Evolutionary conservation across 2,797 vertebrate genomes (phyloP).

Genomic region (Amphiprion clarkii): DNA sequence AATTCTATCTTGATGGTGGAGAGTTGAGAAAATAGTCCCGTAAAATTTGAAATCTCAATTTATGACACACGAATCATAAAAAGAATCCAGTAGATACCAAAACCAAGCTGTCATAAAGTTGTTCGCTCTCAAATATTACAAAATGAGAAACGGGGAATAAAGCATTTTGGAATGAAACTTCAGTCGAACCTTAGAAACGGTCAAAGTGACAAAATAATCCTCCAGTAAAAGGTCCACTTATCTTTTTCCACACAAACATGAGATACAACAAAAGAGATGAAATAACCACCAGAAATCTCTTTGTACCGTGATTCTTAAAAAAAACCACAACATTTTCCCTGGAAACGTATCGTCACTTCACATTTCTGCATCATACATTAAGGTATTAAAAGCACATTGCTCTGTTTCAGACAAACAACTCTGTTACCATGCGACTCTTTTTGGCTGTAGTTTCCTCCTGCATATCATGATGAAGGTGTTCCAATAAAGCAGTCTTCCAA

Average conservation of each 20-base stretch:
- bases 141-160: too few species aligned
- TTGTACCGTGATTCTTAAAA: neutral
- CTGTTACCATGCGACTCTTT: neutral
- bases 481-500: neutral
- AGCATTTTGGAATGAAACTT: conserved; percentile 12
- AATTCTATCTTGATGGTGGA: too few species aligned
- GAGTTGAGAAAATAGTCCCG: too few species aligned
- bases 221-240: too few species aligned
- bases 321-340: neutral
- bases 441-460: conserved; percentile 11
- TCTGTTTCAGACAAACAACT: neutral
- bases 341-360: neutral
- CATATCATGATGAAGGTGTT: neutral
- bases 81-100: too few species aligned
- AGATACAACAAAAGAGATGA: neutral
- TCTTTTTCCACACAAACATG: neutral
- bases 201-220: neutral
- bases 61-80: too few species aligned
- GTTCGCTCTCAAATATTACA: neutral
- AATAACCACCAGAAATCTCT: neutral
- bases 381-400: neutral
- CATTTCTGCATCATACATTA: neutral
- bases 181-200: neutral
- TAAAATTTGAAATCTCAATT: too few species aligned
- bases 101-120: too few species aligned